Conservation (phyloP, 2,797 vertebrate species). For the Perodicticus potto region DNA sequence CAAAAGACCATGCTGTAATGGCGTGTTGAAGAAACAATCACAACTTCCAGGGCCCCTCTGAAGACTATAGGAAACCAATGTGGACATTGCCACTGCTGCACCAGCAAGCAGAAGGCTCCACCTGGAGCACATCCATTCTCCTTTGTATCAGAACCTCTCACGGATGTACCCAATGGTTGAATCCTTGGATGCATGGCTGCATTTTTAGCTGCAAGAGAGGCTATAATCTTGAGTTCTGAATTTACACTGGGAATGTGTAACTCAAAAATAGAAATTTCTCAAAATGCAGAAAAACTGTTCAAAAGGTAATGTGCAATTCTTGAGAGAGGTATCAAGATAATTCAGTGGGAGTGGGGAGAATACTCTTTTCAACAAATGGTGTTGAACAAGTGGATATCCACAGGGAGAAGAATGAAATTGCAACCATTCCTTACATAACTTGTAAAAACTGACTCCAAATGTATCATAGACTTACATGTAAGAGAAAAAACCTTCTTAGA, state of each 20-base stretch:
- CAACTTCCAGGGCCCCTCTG: not conserved
- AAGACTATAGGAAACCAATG: not conserved
- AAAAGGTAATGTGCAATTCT: not conserved
- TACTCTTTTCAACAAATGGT: not conserved
- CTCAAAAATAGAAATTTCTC: slow-evolving; percentile 33
- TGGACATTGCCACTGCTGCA: no score
- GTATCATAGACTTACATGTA: not conserved
- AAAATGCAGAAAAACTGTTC: not conserved
- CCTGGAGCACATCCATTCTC: not conserved
- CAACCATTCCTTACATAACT: not conserved
- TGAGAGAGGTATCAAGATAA: not conserved
- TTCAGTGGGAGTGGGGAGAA: not conserved
- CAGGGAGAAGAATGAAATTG: not conserved
- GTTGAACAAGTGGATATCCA: not conserved
- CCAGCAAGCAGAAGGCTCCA: not conserved
- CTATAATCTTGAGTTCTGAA: not conserved
- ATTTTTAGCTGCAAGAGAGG: not conserved
- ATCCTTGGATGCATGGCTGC: not conserved
- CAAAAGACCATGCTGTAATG: not conserved
- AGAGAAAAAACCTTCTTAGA: not conserved
- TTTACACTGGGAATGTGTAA: not conserved
- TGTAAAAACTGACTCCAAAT: slow-evolving; percentile 28
- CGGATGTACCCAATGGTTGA: not conserved
- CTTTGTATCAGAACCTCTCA: not conserved
- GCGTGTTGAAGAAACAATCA: not conserved